Evolutionary conservation across 2,113 vertebrate genomes (phyloP).

Genomic region (Panurus biarmicus): DNA sequence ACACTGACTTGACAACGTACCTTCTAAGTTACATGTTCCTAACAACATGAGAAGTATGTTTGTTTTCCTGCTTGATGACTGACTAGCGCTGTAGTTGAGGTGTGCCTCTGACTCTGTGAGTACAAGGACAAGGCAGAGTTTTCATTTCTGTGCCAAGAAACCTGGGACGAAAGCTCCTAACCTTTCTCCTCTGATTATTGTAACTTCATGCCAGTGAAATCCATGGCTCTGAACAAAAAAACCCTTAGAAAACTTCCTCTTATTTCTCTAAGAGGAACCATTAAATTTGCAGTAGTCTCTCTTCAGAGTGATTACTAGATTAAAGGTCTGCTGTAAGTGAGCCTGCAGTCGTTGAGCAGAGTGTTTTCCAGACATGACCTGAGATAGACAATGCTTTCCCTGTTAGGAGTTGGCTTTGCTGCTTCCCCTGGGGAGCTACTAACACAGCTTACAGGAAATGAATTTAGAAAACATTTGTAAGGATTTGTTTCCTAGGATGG

Average conservation of each 20-base stretch:
- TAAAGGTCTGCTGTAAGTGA: constrained; percentile 57
- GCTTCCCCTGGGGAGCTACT: constrained; percentile 42
- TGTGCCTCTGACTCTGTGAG: not conserved
- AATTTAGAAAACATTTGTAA: constrained; percentile 50
- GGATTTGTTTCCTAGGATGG: constrained; percentile 39
- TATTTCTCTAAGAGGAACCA: constrained; percentile 32
- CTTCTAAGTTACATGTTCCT: not conserved
- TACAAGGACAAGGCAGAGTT: constrained; percentile 27
- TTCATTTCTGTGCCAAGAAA: constrained; percentile 42
- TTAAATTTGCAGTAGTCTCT: constrained; percentile 53
- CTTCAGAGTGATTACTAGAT: constrained; percentile 52
- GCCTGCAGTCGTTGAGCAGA: constrained; percentile 20
- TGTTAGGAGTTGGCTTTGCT: constrained; percentile 47
- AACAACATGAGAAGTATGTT: not conserved
- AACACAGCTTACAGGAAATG: constrained; percentile 57
- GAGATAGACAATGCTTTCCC: constrained; percentile 35
- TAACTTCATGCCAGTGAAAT: constrained; percentile 30
- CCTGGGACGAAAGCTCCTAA: constrained; percentile 5
- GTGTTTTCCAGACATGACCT: constrained; percentile 35
- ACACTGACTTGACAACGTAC: not conserved
- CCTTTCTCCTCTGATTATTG: constrained; percentile 46
- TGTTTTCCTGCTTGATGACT: constrained; percentile 20
- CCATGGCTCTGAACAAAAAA: not conserved
- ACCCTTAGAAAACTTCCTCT: not conserved
- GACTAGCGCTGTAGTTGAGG: not conserved